Conservation (phyloP, 92 coral and sea anemone species). For the Parazoanthus atlanticus region DNA sequence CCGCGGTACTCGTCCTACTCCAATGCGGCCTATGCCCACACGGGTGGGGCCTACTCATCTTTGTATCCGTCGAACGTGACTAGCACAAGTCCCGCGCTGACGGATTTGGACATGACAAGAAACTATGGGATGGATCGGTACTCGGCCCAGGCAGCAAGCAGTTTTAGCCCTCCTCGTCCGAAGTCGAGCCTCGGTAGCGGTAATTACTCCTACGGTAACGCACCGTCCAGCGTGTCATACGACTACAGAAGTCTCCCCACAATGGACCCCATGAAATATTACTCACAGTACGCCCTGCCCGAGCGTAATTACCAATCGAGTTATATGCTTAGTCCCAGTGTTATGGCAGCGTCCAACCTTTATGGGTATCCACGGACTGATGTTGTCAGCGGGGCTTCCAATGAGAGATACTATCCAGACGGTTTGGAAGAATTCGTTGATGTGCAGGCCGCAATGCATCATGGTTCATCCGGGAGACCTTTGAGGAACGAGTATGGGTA, state of each 20-base stretch:
- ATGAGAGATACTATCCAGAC: conserved; percentile 87
- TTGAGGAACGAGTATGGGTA: conserved; percentile 75
- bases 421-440: conserved; percentile 92
- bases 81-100: conserved; percentile 55
- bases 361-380: conserved; percentile 79
- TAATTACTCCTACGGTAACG: conserved; percentile 59
- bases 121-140: conserved; percentile 77
- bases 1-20: conserved; percentile 77
- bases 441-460: conserved; percentile 94
- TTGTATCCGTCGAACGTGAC: conserved; percentile 56
- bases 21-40: conserved; percentile 59
- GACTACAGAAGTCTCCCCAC: conserved; percentile 80
- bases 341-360: conserved; percentile 70
- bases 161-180: conserved; percentile 71
- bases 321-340: conserved; percentile 79
- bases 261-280: conserved; percentile 86
- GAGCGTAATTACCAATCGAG: conserved; percentile 84
- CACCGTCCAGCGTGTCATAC: conserved; percentile 64
- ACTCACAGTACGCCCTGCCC: conserved; percentile 84
- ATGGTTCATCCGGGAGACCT: conserved; percentile 77
- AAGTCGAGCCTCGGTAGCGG: conserved; percentile 68
- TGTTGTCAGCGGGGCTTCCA: conserved; percentile 64
- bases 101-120: conserved; percentile 79
- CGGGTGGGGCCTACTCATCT: conserved; percentile 64
- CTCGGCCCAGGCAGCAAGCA: conserved; percentile 55